Evolutionary conservation across 2,888 invertebrate genomes (phyloP), one percentile per base, ranked within the genome.

Genomic region (Steinernema hermaphroditum): DNA sequence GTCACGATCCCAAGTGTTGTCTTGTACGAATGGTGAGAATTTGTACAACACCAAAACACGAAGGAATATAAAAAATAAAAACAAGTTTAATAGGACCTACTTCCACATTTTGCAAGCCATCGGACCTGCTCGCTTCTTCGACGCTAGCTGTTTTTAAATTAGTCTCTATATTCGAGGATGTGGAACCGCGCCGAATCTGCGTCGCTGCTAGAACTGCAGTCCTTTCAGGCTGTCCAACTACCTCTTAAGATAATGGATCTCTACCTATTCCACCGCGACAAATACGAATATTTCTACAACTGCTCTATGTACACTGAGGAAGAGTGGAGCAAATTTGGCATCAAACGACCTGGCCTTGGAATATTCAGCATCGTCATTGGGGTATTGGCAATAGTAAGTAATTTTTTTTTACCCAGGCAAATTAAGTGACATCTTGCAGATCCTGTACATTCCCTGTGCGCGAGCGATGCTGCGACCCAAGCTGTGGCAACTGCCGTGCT

Each of bases 361-460:
- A 4, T 29, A 16, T 62, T 62, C 16, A 62, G 62, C 32, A 32
- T 62, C 16, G n/a, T 62, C 16, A 1, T 19, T 8, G 62, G 62
- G 1, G 29, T 62, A 8, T 14, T 62, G 16, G 2, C 4, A 16
- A 32, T 62, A 16, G 62, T 62, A 62, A 22, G 54, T 4, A 54
- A 2, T 8, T 22, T 27, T 54, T 22, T 22, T 41, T n/a, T n/a
- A n/a, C n/a, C n/a, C n/a, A 9, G 16, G 16, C 16, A 19, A 16
- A 9, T 16, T 19, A 46, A 46, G 46, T 37, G 6, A 37, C 6
- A 9, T 9, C n/a, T 4, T 19, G 4, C 22, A 75, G 70, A 19
- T 70, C 24, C 57, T 75, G 9, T 76, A 74, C 70, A 37, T 77
- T 24, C 77, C 76, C 1, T 76, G 73, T 24, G 71, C 75, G 2